Conservation (phyloP, 30 jellyfish, hydroid and myxozoan genomes). For the Aurelia coerulea region DNA sequence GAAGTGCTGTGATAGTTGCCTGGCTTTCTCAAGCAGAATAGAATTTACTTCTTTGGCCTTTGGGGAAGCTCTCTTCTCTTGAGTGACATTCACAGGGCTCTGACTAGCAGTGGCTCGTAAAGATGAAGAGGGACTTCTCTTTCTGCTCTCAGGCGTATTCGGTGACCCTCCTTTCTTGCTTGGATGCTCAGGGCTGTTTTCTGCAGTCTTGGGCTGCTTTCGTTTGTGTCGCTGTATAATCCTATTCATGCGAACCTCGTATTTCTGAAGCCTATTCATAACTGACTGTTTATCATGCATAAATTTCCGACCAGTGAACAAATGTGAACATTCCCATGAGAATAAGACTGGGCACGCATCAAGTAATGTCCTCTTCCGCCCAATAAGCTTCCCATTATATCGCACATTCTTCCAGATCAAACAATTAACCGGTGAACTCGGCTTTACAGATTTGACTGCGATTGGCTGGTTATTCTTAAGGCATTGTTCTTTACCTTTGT, state of each 20-base stretch:
- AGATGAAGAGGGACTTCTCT: too few relatives aligned
- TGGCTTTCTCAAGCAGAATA: not conserved
- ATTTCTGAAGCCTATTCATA: conserved; percentile 14
- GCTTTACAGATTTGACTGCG: too few relatives aligned
- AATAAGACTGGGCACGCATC: conserved; percentile 9
- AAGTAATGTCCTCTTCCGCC: conserved; percentile 11
- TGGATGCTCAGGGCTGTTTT: not conserved
- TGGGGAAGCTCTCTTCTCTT: not conserved
- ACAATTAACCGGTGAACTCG: conserved; percentile 2
- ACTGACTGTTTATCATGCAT: conserved; percentile 23
- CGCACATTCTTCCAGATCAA: conserved; percentile 46
- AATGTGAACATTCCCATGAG: conserved; percentile 47
- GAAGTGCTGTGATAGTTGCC: not conserved
- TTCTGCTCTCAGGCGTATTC: not conserved
- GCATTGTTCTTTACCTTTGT: too few relatives aligned
- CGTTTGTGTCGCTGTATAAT: not conserved
- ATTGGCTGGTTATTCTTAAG: too few relatives aligned
- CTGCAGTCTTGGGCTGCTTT: not conserved
- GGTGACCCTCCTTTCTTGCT: not conserved
- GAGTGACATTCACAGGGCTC: not conserved
- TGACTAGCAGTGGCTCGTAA: conserved; percentile 24
- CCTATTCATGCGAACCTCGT: conserved; percentile 19
- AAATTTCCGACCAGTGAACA: conserved; percentile 33
- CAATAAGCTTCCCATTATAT: conserved; percentile 16
- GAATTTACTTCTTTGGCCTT: not conserved